Evolutionary conservation across 2,797 vertebrate genomes (phyloP).

Genomic region (Adrianichthys oophorus): DNA sequence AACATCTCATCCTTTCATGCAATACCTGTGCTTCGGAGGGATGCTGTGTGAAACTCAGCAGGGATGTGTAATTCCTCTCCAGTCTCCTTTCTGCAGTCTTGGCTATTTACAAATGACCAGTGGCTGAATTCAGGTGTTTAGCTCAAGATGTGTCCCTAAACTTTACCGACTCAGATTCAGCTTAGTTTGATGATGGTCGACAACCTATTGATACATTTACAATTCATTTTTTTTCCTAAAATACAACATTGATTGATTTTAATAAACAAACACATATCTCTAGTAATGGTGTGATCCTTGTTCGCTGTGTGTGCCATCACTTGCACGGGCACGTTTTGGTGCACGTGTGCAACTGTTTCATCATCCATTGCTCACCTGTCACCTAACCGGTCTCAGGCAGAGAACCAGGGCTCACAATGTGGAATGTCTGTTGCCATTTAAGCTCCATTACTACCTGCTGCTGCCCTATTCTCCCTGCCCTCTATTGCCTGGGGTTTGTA

Average conservation of each 20-base stretch:
- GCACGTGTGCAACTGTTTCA: slow-evolving; percentile 13
- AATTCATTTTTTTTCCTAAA: too few species aligned
- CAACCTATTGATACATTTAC: too few species aligned
- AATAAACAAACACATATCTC: too few species aligned
- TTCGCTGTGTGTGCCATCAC: not conserved
- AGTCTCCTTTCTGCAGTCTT: slow-evolving; percentile 46
- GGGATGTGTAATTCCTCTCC: slow-evolving; percentile 56
- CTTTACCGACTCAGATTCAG: too few species aligned
- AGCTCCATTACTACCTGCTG: slow-evolving; percentile 86
- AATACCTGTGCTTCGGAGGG: slow-evolving; percentile 21
- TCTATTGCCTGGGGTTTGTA: slow-evolving; percentile 85
- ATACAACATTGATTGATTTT: too few species aligned
- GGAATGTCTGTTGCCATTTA: slow-evolving; percentile 85
- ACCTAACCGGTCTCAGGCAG: slow-evolving; percentile 52
- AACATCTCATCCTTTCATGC: not conserved
- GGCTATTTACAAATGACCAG: slow-evolving; percentile 56
- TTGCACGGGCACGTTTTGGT: slow-evolving; percentile 29
- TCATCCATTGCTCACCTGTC: slow-evolving; percentile 57
- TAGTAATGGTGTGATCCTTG: not conserved
- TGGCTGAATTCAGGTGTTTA: slow-evolving; percentile 42
- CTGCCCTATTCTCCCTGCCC: slow-evolving; percentile 73
- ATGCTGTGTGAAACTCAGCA: slow-evolving; percentile 46
- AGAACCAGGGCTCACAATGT: slow-evolving; percentile 68
- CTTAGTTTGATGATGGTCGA: too few species aligned
- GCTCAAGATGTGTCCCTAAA: slow-evolving; percentile 25